Evolutionary conservation across 2,797 vertebrate genomes (phyloP), one percentile per base, ranked within the genome.

Genomic region (Pipistrellus pygmaeus): DNA sequence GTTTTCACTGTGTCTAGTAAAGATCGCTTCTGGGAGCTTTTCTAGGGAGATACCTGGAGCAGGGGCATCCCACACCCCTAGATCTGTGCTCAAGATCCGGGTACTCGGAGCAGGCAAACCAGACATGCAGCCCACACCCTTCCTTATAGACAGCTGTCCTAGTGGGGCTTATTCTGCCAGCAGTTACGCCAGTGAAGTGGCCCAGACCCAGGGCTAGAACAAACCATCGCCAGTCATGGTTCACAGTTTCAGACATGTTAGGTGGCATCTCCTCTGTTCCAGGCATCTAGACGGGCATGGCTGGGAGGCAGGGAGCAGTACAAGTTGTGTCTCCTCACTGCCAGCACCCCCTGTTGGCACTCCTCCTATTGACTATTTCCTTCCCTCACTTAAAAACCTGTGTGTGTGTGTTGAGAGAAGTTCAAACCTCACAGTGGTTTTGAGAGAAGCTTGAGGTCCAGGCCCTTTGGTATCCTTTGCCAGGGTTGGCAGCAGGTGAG

Each of bases 361-460:
- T 8, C 12, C 38, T 44, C 12, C 38, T 44, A 38, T 12, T 32
- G 76, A 66, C 64, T 78, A 71, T n/a, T 81, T 17, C 30, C 12
- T 6, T 7, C 17, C 0, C 1, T 0, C 27, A 21, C 35, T 60
- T 84, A 51, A 64, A 73, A 71, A 21, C 6, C 6, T 73, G 2
- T 13, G 8, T 13, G 9, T 51, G n/a, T 66, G 20, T 68, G 48
- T 23, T 35, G 38, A 93, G 32, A 88, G 83, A 75, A 10, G 14
- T 53, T 62, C 60, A 83, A 51, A 35, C n/a, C 51, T 92, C 51
- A 30, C 64, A 51, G 51, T 75, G 48, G 85, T 23, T 38, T 68
- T 81, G 77, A 82, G 64, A 83, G 57, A 76, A 64, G 20, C 71
- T 62, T 91, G 85, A 66, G 53, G 30, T 30, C 91, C 68, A 72